A percentile compares a stretch with the other conserved stretches of the same genome.
Evolutionary conservation across 2,888 invertebrate species (phyloP).

Genomic region (Tenthredo scrophulariae): DNA sequence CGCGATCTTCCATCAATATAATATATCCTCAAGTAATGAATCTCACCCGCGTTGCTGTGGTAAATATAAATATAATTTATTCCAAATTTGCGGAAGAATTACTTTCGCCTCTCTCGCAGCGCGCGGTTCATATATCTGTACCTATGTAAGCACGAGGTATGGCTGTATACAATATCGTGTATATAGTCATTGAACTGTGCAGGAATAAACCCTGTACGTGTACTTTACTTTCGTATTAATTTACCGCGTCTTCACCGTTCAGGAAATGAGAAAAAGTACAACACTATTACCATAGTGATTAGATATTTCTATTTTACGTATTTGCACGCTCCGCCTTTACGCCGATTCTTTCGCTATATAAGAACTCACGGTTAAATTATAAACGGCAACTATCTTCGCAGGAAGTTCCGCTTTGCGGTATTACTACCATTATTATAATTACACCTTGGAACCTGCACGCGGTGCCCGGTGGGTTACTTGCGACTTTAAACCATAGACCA

Average conservation of each 20-base stretch:
- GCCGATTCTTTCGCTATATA: not conserved
- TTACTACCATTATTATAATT: slow-evolving; percentile 34
- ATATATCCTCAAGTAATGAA: not conserved
- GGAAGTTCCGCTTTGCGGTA: slow-evolving; percentile 27
- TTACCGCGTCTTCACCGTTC: not conserved
- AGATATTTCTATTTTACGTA: not conserved
- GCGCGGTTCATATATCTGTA: not conserved
- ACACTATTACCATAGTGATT: not conserved
- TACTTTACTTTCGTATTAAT: slow-evolving; percentile 46
- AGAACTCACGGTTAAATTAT: slow-evolving; percentile 3
- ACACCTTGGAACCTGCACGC: not conserved
- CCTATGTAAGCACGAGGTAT: not conserved
- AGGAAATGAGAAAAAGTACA: not conserved
- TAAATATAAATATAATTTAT: not conserved
- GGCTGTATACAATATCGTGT: not conserved
- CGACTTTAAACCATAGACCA: not conserved
- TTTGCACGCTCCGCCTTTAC: not conserved
- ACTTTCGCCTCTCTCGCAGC: slow-evolving; percentile 29
- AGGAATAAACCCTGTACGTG: not conserved
- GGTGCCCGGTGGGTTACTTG: not conserved
- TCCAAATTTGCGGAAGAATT: slow-evolving; percentile 27
- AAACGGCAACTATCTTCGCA: not conserved
- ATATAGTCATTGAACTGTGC: slow-evolving; percentile 43
- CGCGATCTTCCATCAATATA: not conserved
- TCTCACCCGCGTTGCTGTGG: not conserved